These are phyloP conservation scores for Erannis defoliaria DNA, from an alignment of 2,888 invertebrate genomes.

Conservation along the genomic window DNA sequence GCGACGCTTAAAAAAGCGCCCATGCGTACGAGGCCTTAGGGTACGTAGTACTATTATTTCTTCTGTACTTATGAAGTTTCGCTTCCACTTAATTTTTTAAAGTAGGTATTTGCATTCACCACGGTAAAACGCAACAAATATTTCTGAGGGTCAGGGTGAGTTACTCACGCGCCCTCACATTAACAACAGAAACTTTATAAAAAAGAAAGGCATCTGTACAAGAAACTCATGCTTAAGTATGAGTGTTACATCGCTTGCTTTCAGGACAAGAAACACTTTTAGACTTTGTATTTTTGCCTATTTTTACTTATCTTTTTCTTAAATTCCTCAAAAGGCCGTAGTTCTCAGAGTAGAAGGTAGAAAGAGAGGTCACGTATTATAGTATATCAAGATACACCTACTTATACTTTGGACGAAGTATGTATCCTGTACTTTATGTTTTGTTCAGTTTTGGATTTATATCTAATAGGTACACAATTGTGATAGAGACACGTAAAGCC, in stretches of 20 bases:
- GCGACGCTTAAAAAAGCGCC: too few species aligned
- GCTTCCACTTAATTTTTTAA: neutral
- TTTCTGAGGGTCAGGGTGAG: slow-evolving; percentile 17
- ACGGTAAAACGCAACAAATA: slow-evolving; percentile 13
- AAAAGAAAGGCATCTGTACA: slow-evolving; percentile 32
- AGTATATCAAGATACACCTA: neutral
- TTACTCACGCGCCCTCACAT: slow-evolving; percentile 3
- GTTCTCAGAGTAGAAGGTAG: neutral
- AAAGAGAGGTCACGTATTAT: neutral
- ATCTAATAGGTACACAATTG: too few species aligned
- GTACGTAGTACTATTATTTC: too few species aligned
- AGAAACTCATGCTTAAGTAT: slow-evolving; percentile 42
- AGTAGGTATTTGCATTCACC: slow-evolving; percentile 17
- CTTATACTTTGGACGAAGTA: neutral
- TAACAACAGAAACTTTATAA: slow-evolving; percentile 41
- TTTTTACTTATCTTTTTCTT: slow-evolving; percentile 25
- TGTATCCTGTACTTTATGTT: neutral
- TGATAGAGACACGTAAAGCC: neutral
- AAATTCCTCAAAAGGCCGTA: slow-evolving; percentile 4
- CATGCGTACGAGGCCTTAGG: too few species aligned
- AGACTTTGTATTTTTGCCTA: slow-evolving; percentile 39
- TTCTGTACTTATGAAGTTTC: too few species aligned
- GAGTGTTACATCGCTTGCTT: slow-evolving; percentile 40
- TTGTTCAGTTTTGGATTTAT: too few species aligned
- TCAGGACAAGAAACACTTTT: slow-evolving; percentile 40